Conservation (phyloP, 2,797 vertebrate genomes). For the Sebastes minor region DNA sequence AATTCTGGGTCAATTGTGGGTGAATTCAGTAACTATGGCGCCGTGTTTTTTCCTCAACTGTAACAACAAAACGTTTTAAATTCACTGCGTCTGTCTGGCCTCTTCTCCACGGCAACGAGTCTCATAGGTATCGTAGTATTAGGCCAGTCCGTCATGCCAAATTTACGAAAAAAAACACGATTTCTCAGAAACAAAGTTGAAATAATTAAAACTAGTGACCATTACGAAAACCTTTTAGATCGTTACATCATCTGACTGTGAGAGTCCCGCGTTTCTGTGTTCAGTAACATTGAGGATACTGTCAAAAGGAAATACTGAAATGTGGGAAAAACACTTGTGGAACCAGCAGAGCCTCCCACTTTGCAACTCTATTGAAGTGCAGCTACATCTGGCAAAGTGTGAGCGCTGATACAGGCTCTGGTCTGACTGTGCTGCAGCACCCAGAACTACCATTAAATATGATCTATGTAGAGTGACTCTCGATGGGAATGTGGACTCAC, state of each 20-base stretch:
- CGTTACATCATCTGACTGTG: neutral
- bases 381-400: constrained; percentile 32
- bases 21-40: neutral
- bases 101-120: neutral
- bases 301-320: neutral
- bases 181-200: neutral
- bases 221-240: neutral
- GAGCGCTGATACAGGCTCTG: constrained; percentile 53
- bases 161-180: neutral
- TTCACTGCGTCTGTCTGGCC: neutral
- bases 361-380: neutral
- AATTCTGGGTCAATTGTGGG: neutral
- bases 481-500: constrained; percentile 31
- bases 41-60: neutral
- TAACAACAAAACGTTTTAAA: neutral
- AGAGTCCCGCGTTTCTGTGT: neutral
- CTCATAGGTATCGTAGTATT: neutral
- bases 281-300: neutral
- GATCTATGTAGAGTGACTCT: constrained; percentile 42
- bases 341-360: neutral
- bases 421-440: constrained; percentile 22
- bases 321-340: neutral
- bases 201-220: neutral
- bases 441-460: constrained; percentile 52
- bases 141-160: no score